Evolutionary conservation across 2,888 invertebrate species (phyloP), one percentile per base, ranked within the genome.

Genomic region (Lasius fuliginosus): DNA sequence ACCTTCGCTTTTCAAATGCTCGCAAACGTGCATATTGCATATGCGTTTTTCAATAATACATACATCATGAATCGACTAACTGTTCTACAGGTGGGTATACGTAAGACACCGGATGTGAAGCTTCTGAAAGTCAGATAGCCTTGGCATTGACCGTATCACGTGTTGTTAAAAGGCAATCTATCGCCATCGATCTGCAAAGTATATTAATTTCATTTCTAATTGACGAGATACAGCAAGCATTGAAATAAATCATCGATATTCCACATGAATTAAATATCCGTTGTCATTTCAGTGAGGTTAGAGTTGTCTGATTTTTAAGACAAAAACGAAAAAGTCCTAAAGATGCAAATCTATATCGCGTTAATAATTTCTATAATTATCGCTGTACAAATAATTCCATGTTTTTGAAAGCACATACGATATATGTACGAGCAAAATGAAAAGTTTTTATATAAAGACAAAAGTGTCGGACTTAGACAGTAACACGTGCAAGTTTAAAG

Each of bases 81-180:
- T 58, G 23, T 84, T 84, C 84, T 74, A 82, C 82, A 84, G 82
- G 82, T 84, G 84, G 82, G 53, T 23, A 65, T n/a, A 75, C 60
- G 27, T 77, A 82, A 82, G 40, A 40, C 46, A 46, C 1, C 30
- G 8, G 27, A 46, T n/a, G n/a, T 65, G 3, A 58, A 67, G 67
- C 67, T 84, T 69, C 49, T 77, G 8, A 33, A 74, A 74, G 74
- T 69, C 23, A 56, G 30, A n/a, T 18, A 42, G 30, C 69, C 64
- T 85, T 85, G 75, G n/a, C 84, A 68, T 74, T 85, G 65, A 74
- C 60, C 71, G 46, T 53, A 53, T 4, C 33, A 11, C 23, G 11
- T 36, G n/a, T 67, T 11, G 9, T 68, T n/a, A 42, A 46, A 40
- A 36, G 15, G 11, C 42, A 23, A 33, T 60, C 58, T 36, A n/a